phyloP scores from a whole-genome alignment of 1,140 invertebrate species.

The Drosophila busckii region DNA sequence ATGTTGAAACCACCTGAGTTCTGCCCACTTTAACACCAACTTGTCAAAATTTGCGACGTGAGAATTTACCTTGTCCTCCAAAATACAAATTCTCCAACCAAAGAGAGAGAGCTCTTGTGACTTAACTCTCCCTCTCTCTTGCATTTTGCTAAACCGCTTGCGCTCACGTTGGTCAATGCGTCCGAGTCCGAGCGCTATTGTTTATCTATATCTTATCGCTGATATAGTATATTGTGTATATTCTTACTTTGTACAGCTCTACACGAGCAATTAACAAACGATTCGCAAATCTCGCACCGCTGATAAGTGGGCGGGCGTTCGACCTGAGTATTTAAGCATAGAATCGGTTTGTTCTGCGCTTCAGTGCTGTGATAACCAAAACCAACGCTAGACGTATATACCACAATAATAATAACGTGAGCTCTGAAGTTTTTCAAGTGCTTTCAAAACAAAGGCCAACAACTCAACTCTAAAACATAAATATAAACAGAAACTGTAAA shows the following conservation, averaged over 20 bases:
- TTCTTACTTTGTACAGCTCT: slow-evolving; percentile 64
- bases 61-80: too few relatives aligned
- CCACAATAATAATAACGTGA: slow-evolving; percentile 36
- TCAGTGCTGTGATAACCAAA: slow-evolving; percentile 57
- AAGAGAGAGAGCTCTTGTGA: too few relatives aligned
- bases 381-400: slow-evolving; percentile 61
- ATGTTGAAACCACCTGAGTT: too few relatives aligned
- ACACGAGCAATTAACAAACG: slow-evolving; percentile 77
- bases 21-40: too few relatives aligned
- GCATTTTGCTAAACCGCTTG: too few relatives aligned
- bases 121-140: too few relatives aligned
- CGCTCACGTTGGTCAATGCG: too few relatives aligned
- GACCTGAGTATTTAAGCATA: slow-evolving; percentile 62
- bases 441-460: slow-evolving; percentile 47
- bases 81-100: too few relatives aligned
- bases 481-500: slow-evolving; percentile 46
- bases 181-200: too few relatives aligned
- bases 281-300: slow-evolving; percentile 51
- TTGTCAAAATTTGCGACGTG: slow-evolving; percentile 9
- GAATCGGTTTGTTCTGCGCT: slow-evolving; percentile 23
- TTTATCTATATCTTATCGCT: slow-evolving; percentile 68
- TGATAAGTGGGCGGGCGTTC: slow-evolving; percentile 1
- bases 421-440: too few relatives aligned
- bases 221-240: slow-evolving; percentile 63
- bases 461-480: too few relatives aligned